These are phyloP conservation scores for Campoletis sonorensis DNA, from an alignment of 1,140 invertebrate genomes.

Conservation along the genomic window DNA sequence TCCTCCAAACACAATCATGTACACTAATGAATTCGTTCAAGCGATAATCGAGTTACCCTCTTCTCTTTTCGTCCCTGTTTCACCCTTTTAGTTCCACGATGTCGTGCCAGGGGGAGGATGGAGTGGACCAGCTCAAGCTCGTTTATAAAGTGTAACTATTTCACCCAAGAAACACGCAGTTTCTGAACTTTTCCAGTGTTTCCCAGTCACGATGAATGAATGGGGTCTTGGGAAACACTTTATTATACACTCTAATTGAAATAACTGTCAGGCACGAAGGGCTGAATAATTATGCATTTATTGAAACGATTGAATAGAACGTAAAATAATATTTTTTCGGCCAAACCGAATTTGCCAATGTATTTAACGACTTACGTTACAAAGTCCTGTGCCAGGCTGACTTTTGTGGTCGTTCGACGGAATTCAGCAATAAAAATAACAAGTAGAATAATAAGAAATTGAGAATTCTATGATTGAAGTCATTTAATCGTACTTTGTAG, in stretches of 20 bases:
- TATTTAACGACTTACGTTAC: too few relatives aligned
- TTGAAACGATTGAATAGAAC: not conserved
- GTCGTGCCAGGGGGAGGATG: not conserved
- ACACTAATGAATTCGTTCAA: conserved; percentile 41
- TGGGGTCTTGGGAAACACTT: not conserved
- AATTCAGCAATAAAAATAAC: too few relatives aligned
- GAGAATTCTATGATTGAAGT: too few relatives aligned
- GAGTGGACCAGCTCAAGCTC: conserved; percentile 6
- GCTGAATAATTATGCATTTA: not conserved
- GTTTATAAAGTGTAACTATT: too few relatives aligned
- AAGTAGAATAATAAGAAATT: too few relatives aligned
- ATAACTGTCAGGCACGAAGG: not conserved
- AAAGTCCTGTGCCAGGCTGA: too few relatives aligned
- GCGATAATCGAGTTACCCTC: conserved; percentile 31
- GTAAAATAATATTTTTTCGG: too few relatives aligned
- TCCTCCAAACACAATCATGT: not conserved
- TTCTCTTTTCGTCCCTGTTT: not conserved
- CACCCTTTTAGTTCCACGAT: not conserved
- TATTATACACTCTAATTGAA: not conserved
- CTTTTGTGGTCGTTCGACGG: too few relatives aligned
- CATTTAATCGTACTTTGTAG: too few relatives aligned
- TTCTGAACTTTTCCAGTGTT: not conserved
- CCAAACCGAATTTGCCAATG: too few relatives aligned
- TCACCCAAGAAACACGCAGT: conserved; percentile 25
- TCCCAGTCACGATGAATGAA: too few relatives aligned